Base-by-base conservation (phyloP, 2,113 vertebrate species). In the Microcebus tavaratra region DNA sequence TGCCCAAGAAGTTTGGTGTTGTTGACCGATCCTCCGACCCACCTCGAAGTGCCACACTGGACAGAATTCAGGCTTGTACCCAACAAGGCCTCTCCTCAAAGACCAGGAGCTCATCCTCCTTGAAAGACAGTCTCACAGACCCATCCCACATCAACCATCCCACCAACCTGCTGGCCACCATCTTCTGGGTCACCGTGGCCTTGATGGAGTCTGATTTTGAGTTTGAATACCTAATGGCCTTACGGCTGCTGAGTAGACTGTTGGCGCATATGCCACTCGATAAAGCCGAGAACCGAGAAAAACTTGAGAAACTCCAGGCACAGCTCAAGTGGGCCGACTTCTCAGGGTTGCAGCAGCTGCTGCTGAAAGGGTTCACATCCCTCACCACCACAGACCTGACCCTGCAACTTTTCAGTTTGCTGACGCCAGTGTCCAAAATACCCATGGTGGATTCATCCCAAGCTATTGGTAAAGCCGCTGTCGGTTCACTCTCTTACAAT, bases 121-220 rank as follows among this genome's bases (percentile, higher is more conserved):
- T 99, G 3, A 99, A 99, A 9, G 99, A 99, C 57, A 99, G 99
- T 95, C 98, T 99, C 68, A 99, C 99, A 0, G 99, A 99, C 91
- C 99, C 99, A 2, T 99, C 99, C 50, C 99, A 99, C 75, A 98
- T 99, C 94, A 99, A 99, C 92, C 99, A 99, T 91, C 99, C 99
- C 2, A 99, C 99, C 70, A 99, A 99, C 67, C 99, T 99, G 25
- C 98, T 99, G 97, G 99, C 99, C 94, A 99, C 99, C 39, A 99
- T 99, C 95, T 99, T 99, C 98, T 99, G 99, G 99, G 99, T 99
- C 93, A 99, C 99, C 0, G 99, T 99, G 75, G 99, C 99, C 42
- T 99, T 99, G 97, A 99, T 99, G 99, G 99, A 99, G 98, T 99
- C 99, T 0, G 99, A 99, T 98, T 99, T 99, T 98, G 99, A 99